phyloP scores from a whole-genome alignment of 2,113 vertebrate species.

The Saccopteryx leptura region DNA sequence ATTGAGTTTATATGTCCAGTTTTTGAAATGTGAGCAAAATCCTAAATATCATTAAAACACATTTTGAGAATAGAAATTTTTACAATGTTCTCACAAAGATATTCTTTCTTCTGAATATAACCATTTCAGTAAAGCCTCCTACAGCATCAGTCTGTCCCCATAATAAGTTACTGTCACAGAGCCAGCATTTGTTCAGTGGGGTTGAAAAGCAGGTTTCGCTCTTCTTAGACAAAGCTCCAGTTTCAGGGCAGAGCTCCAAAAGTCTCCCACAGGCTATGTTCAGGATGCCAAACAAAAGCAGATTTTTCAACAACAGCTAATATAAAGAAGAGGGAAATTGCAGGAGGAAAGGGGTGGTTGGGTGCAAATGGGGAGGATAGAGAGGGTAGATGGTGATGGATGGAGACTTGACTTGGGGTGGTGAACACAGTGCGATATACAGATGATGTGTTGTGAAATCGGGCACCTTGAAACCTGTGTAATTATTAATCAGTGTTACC shows the following conservation, averaged over 20 bases:
- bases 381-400: no score
- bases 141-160: not conserved
- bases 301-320: slow-evolving; percentile 65
- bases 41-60: not conserved
- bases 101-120: not conserved
- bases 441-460: no score
- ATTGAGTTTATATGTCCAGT: not conserved
- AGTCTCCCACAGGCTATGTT: not conserved
- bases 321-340: slow-evolving; percentile 25
- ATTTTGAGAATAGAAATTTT: not conserved
- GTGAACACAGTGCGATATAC: no score
- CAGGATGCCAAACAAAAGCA: slow-evolving; percentile 58
- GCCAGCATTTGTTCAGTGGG: slow-evolving; percentile 66
- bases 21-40: slow-evolving; percentile 37
- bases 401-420: no score
- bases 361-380: no score
- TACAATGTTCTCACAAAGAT: slow-evolving; percentile 32
- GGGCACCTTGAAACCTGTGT: no score
- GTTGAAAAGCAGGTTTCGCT: slow-evolving; percentile 74
- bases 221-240: slow-evolving; percentile 64
- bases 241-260: slow-evolving; percentile 28
- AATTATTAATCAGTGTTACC: no score
- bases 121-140: not conserved
- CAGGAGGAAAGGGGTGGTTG: no score
- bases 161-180: not conserved